These are phyloP conservation scores for Arrhamphus sclerolepis DNA, from an alignment of 2,797 vertebrate genomes.

Conservation along the genomic window DNA sequence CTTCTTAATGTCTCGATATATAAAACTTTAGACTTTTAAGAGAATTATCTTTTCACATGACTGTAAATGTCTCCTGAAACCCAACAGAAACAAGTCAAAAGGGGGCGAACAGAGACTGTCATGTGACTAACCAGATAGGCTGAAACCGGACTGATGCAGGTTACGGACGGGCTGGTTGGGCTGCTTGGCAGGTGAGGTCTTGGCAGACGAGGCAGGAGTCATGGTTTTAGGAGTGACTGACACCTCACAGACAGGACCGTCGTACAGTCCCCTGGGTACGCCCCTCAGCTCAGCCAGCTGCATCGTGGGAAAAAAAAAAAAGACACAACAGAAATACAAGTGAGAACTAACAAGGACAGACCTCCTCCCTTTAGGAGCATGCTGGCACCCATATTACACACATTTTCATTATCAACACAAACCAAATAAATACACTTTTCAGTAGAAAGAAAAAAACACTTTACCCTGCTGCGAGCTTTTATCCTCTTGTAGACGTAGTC, in stretches of 20 bases:
- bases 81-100: too few relatives aligned
- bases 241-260: constrained; percentile 96
- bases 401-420: background rate
- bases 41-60: too few relatives aligned
- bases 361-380: too few relatives aligned
- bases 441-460: background rate
- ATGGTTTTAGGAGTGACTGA: constrained; percentile 93
- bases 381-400: background rate
- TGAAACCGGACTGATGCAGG: constrained; percentile 98
- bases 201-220: constrained; percentile 94
- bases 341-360: too few relatives aligned
- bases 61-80: too few relatives aligned
- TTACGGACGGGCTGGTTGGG: constrained; percentile 91
- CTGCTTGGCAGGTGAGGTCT: constrained; percentile 97
- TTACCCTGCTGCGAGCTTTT: constrained; percentile 96
- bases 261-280: constrained; percentile 94
- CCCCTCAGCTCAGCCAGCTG: constrained; percentile 95
- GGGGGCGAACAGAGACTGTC: too few relatives aligned
- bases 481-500: constrained; percentile 99
- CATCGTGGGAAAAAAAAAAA: constrained; percentile 10
- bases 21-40: too few relatives aligned
- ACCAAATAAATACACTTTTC: background rate
- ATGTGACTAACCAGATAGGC: constrained; percentile 88
- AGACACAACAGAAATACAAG: background rate
- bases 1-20: too few relatives aligned